Conservation (phyloP, 1,140 invertebrate species). For the Musca vetustissima region DNA sequence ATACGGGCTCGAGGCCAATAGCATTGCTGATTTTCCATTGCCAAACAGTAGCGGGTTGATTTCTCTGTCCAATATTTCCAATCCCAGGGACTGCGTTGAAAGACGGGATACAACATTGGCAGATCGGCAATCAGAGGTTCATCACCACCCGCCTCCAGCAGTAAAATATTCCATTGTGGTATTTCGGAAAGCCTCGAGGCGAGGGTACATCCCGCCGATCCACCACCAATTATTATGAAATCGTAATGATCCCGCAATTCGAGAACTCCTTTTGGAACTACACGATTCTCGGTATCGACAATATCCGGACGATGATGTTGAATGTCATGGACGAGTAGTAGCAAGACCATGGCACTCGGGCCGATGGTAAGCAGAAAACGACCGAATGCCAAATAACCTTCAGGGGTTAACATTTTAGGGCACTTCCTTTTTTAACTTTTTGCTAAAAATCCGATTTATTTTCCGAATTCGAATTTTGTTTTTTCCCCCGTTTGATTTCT, state of each 20-base stretch:
- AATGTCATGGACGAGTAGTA: constrained; percentile 64
- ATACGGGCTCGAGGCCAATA: constrained; percentile 77
- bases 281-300: constrained; percentile 62
- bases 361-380: constrained; percentile 65
- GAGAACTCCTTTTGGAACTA: constrained; percentile 57
- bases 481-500: not conserved
- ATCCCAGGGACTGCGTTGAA: constrained; percentile 73
- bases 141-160: constrained; percentile 81
- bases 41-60: constrained; percentile 66
- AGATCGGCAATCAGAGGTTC: constrained; percentile 75
- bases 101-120: constrained; percentile 70
- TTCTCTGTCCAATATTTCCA: constrained; percentile 80
- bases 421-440: not conserved
- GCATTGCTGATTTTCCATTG: constrained; percentile 64
- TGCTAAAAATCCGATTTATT: not conserved
- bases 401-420: constrained; percentile 37
- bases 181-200: constrained; percentile 75
- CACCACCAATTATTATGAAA: constrained; percentile 79
- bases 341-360: constrained; percentile 63
- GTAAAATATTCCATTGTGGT: constrained; percentile 67
- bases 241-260: constrained; percentile 65
- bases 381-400: constrained; percentile 43
- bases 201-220: constrained; percentile 79
- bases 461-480: too few relatives aligned
- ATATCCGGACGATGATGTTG: constrained; percentile 67